Base-by-base conservation (phyloP, 2,888 invertebrate genomes). In the Vesta saturnalis region DNA sequence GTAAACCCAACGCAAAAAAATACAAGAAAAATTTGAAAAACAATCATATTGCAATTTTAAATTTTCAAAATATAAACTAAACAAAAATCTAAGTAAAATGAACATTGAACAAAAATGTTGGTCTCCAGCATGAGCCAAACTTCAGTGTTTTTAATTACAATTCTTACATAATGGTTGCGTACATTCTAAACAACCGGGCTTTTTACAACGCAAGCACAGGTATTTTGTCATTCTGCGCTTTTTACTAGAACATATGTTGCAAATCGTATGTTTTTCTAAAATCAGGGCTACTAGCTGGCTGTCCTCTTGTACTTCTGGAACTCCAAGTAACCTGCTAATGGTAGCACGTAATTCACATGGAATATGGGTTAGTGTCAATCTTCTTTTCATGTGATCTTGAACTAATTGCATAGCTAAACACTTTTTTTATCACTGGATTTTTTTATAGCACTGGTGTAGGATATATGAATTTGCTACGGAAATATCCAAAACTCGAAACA, bases 231-330 rank as follows among this genome's bases (percentile, higher is more conserved):
- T 83, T 82, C 58, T n/a, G n/a, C n/a, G n/a, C n/a, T n/a, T n/a
- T n/a, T n/a, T n/a, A n/a, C n/a, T n/a, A n/a, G n/a, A n/a, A n/a
- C n/a, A n/a, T n/a, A n/a, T n/a, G n/a, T n/a, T 85, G 83, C 84
- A 92, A 87, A 10, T 85, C 85, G 19, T 88, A 88, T 0, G 86
- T 86, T 0, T 92, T 92, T 0, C 94, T 94, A 4, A 94, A 94
- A 61, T 95, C 87, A 0, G 94, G 94, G 57, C 92, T 90, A 23
- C 92, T 92, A 71, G 91, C 91, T 2, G 88, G 86, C 1, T 5
- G 1, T 21, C 21, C 21, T 19, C 12, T 54, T 19, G 21, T 47
- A 8, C 47, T 5, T 14, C 47, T 15, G 47, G 16, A 5, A 47
- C 2, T 16, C 47, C n/a, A 16, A 47, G 47, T 2, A 47, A 14